Evolutionary conservation across 2,113 vertebrate genomes (phyloP), one percentile per base, ranked within the genome.

Genomic region (Malurus melanocephalus): DNA sequence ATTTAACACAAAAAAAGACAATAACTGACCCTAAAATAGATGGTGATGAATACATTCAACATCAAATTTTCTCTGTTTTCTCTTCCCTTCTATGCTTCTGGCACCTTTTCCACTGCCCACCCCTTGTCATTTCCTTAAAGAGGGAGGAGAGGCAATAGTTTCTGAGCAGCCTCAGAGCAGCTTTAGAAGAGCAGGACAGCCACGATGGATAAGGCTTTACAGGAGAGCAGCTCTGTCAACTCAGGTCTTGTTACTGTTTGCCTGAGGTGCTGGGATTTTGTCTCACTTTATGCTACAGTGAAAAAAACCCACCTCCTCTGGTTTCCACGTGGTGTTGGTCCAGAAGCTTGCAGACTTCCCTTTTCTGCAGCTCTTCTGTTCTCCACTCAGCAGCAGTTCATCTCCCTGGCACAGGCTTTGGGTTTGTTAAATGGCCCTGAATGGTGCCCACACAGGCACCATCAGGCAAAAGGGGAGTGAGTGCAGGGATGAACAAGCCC

Each of bases 1-100:
- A 82, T 87, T 89, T 89, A 87, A 80, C n/a, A 48, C 7, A n/a
- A 13, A 21, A 82, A 62, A 38, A 4, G 3, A 53, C 43, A 66
- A 88, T 61, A 95, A 93, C 67, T 91, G 46, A 76, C 87, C 85
- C 48, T 86, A 75, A 84, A 93, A 92, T 83, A 94, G 66, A 85
- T 65, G 10, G 42, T 77, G 74, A 92, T 94, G 74, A 86, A 77
- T 43, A 49, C n/a, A 88, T 71, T 86, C 73, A 85, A 53, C 45
- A 91, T 28, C 2, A 88, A 86, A 71, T 93, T 78, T 92, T 85
- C 68, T 85, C 87, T 82, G 56, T 91, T 94, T 83, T 86, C 42
- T 93, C 68, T 77, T 87, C 10, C 56, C 16, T 93, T 89, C 64
- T 75, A 32, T 52, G 45, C n/a, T 83, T 76, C 77, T 94, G 92